Base-by-base conservation (phyloP, 2,888 invertebrate species). In the Gnatocerus cornutus region DNA sequence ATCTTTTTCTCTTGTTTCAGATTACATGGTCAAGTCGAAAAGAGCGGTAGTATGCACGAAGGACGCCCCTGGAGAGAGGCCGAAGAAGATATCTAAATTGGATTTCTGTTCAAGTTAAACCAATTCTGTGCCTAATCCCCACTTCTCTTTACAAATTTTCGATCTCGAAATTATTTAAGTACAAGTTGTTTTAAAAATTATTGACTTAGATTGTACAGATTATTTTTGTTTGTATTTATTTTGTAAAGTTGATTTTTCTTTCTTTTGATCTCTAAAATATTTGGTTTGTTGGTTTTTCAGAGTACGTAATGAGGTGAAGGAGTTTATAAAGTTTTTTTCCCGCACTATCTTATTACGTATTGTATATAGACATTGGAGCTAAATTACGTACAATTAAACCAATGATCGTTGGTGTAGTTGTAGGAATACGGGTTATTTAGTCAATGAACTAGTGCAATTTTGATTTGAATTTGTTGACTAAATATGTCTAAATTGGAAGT, bases 41-140 rank as follows among this genome's bases (percentile, higher is more conserved):
- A 88, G 89, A 82, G 82, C 87, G 81, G 83, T 88, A 74, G 85
- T 82, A 80, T 86, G 86, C 74, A 86, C 88, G 84, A 87, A 87
- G 82, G 82, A 82, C 76, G 80, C 77, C 70, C 77, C 81, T 76
- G 78, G 83, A 73, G 84, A 85, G 71, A 83, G 84, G 73, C 84
- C 86, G 74, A 82, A 84, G 77, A 86, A 86, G 78, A 82, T 85
- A 53, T 73, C 83, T 55, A 84, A 85, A 77, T 83, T 84, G 75
- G 84, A 14, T 30, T 67, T 59, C 58, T 71, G 65, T 50, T 62
- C 66, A 16, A 70, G 70, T 43, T 66, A 70, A 70, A 70, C 55
- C 16, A 13, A 50, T 64, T 33, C 58, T 27, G 43, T 53, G 37
- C 64, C 63, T 39, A 29, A 45, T 62, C 66, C 65, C 55, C 58